Conservation (phyloP, 2,888 invertebrate genomes). For the Iphiclides podalirius region DNA sequence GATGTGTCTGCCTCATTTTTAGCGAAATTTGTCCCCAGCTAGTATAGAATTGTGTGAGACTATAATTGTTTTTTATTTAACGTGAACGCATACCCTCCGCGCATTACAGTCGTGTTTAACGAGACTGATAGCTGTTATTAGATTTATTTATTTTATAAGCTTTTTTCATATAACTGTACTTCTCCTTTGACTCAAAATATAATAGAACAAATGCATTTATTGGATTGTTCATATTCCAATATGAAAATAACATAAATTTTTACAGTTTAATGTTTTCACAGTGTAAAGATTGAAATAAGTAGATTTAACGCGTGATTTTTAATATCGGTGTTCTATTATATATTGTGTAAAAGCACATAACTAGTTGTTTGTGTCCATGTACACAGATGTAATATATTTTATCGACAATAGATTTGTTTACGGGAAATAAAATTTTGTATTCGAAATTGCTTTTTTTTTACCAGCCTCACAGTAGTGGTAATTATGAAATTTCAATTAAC, state of each 20-base stretch:
- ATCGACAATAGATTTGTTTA: conserved; percentile 42
- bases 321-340: not conserved
- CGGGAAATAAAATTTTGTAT: conserved; percentile 53
- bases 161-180: conserved; percentile 9
- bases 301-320: too few relatives aligned
- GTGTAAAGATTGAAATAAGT: not conserved
- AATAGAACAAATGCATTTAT: conserved; percentile 2
- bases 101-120: conserved; percentile 15
- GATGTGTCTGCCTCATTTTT: conserved; percentile 33
- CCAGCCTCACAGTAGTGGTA: too few relatives aligned
- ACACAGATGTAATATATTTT: conserved; percentile 31
- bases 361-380: conserved; percentile 25
- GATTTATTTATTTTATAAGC: conserved; percentile 10
- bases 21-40: conserved; percentile 9
- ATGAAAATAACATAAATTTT: not conserved
- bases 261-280: too few relatives aligned
- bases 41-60: not conserved
- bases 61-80: not conserved
- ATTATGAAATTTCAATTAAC: too few relatives aligned
- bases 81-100: conserved; percentile 31
- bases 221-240: not conserved
- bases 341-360: not conserved
- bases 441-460: conserved; percentile 26
- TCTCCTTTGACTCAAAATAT: conserved; percentile 4
- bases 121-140: conserved; percentile 25